These are phyloP conservation scores for Cheilosia pagana DNA, from an alignment of 2,888 invertebrate species.

Conservation along the genomic window DNA sequence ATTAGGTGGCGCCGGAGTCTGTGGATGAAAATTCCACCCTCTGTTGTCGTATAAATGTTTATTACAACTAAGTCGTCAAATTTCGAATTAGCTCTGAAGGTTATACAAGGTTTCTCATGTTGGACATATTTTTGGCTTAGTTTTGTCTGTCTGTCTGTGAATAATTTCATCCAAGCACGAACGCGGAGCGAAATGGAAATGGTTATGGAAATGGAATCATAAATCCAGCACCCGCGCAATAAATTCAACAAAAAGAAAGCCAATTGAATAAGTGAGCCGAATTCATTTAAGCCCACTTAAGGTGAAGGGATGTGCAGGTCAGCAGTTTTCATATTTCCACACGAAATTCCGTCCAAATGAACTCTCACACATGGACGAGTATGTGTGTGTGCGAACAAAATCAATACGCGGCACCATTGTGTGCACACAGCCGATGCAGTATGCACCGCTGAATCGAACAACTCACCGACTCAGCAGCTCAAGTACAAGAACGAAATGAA, in stretches of 20 bases:
- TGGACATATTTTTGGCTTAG: no score
- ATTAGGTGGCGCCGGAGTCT: no score
- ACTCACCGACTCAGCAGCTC: constrained; percentile 16
- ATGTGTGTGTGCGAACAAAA: constrained; percentile 8
- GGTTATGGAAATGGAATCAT: no score
- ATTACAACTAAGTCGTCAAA: no score
- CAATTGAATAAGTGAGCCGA: constrained; percentile 15
- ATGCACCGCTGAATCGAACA: constrained; percentile 9
- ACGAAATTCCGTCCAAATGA: constrained; percentile 23
- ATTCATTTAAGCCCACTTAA: neutral
- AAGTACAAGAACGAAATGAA: neutral
- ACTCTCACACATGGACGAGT: neutral
- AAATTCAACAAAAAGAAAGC: neutral
- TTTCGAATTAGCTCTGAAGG: no score
- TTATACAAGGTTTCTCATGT: no score
- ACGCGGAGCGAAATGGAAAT: no score
- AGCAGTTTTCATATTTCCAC: constrained; percentile 50
- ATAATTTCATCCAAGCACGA: no score
- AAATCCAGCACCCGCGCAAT: neutral
- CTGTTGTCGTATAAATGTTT: no score
- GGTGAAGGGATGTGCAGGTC: constrained; percentile 19
- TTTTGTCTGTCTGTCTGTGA: no score
- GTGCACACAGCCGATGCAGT: neutral
- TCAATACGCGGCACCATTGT: constrained; percentile 32
- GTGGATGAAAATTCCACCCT: no score